These are phyloP conservation scores for Heterochromis multidens DNA, from an alignment of 2,113 vertebrate genomes.

Conservation along the genomic window DNA sequence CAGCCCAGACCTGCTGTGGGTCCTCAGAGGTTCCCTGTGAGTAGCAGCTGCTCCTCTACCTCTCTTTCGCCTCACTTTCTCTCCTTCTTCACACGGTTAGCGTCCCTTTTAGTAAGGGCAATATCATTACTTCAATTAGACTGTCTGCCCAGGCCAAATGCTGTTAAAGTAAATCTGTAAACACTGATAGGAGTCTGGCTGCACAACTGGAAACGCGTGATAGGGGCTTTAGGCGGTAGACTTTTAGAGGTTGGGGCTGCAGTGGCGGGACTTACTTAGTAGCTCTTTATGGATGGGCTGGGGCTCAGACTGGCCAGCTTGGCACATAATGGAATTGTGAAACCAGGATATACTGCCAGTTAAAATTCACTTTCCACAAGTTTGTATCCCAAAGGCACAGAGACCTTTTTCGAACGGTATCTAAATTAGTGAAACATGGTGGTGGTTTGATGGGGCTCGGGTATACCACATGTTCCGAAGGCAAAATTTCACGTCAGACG, in stretches of 20 bases:
- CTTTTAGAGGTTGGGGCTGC: slow-evolving; percentile 63
- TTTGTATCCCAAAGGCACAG: slow-evolving; percentile 59
- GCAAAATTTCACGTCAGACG: slow-evolving; percentile 44
- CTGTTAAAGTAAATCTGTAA: slow-evolving; percentile 81
- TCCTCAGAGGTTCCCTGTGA: slow-evolving; percentile 97
- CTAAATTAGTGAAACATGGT: slow-evolving; percentile 58
- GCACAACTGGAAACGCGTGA: slow-evolving; percentile 83
- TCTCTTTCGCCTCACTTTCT: slow-evolving; percentile 59
- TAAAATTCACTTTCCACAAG: slow-evolving; percentile 61
- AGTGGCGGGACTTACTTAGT: slow-evolving; percentile 74
- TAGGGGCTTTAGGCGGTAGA: slow-evolving; percentile 81
- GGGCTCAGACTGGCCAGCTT: slow-evolving; percentile 65
- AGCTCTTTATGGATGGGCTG: slow-evolving; percentile 60
- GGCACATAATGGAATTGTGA: slow-evolving; percentile 67
- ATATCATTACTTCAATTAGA: slow-evolving; percentile 81
- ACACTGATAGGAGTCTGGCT: slow-evolving; percentile 79
- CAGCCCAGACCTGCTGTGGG: slow-evolving; percentile 92
- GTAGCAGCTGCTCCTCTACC: slow-evolving; percentile 83
- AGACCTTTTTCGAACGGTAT: slow-evolving; percentile 44
- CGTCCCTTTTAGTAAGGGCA: slow-evolving; percentile 74
- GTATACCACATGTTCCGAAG: slow-evolving; percentile 31
- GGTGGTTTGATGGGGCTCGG: slow-evolving; percentile 19
- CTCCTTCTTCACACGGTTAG: slow-evolving; percentile 70
- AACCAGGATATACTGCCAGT: slow-evolving; percentile 56
- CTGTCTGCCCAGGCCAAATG: slow-evolving; percentile 73